A percentile compares a stretch with the other conserved stretches of the same genome.
Conservation (phyloP, 2,113 vertebrate genomes). For the Limnothrissa miodon region DNA sequence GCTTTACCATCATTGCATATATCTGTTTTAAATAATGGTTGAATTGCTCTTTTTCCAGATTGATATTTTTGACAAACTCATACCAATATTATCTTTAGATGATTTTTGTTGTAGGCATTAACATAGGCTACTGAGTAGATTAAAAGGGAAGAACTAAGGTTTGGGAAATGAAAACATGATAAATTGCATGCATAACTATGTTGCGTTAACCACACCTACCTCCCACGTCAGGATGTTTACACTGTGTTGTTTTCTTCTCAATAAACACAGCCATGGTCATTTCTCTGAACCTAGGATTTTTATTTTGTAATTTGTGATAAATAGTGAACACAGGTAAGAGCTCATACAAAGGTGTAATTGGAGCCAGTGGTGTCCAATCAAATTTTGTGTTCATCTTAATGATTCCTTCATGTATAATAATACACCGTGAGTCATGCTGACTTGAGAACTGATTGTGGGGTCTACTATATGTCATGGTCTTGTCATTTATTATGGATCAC, state of each 20-base stretch:
- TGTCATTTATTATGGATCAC: neutral
- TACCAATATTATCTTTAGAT: neutral
- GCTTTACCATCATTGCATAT: neutral
- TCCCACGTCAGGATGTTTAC: neutral
- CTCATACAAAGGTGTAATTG: neutral
- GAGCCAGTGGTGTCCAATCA: neutral
- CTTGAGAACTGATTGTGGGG: neutral
- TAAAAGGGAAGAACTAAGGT: neutral
- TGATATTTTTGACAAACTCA: neutral
- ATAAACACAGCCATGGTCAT: neutral
- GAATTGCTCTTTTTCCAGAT: neutral
- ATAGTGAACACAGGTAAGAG: neutral
- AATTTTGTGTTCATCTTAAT: neutral
- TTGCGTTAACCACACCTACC: neutral
- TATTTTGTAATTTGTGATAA: constrained; percentile 44
- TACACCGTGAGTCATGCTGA: neutral
- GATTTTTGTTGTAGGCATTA: neutral
- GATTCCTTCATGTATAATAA: neutral
- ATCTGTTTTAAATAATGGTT: neutral
- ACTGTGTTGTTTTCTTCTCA: neutral
- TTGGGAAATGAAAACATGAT: neutral
- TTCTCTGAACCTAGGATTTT: constrained; percentile 33
- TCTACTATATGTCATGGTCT: neutral
- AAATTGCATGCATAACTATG: neutral
- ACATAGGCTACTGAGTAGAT: neutral